Conservation (phyloP, 2,888 invertebrate genomes). For the Leucophora obtusa region DNA sequence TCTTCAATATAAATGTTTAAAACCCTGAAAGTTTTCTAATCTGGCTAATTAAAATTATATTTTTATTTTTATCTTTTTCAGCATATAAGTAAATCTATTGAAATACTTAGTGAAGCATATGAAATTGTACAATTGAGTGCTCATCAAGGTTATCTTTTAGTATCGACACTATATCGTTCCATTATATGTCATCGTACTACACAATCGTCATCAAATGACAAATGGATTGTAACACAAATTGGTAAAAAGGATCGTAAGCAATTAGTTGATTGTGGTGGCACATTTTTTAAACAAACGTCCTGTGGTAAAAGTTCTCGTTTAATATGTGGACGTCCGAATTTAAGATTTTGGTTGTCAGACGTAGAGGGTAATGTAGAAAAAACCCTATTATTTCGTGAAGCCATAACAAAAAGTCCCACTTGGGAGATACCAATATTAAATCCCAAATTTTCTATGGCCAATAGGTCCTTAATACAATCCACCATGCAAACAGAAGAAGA, state of each 20-base stretch:
- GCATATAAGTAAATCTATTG: constrained; percentile 90
- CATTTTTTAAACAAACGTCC: constrained; percentile 77
- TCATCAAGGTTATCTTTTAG: constrained; percentile 85
- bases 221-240: constrained; percentile 87
- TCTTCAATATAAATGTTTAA: too few relatives aligned
- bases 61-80: constrained; percentile 72
- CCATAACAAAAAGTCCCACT: constrained; percentile 80
- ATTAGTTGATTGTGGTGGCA: constrained; percentile 83
- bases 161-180: constrained; percentile 90
- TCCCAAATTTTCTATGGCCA: constrained; percentile 78
- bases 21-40: too few relatives aligned
- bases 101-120: constrained; percentile 90
- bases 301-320: constrained; percentile 76
- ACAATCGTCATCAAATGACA: constrained; percentile 75
- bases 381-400: constrained; percentile 89
- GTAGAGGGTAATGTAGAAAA: constrained; percentile 87
- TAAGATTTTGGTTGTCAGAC: constrained; percentile 91
- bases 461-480: constrained; percentile 19
- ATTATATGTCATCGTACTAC: constrained; percentile 85
- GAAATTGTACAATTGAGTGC: constrained; percentile 92
- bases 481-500: constrained; percentile 5
- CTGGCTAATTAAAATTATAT: too few relatives aligned
- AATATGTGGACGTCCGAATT: constrained; percentile 89
- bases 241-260: constrained; percentile 93
- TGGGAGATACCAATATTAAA: constrained; percentile 86